Percentiles rank a stretch among this genome's conserved stretches.
Conservation (phyloP, 2,113 vertebrate species). For the Pseudorasbora parva region DNA sequence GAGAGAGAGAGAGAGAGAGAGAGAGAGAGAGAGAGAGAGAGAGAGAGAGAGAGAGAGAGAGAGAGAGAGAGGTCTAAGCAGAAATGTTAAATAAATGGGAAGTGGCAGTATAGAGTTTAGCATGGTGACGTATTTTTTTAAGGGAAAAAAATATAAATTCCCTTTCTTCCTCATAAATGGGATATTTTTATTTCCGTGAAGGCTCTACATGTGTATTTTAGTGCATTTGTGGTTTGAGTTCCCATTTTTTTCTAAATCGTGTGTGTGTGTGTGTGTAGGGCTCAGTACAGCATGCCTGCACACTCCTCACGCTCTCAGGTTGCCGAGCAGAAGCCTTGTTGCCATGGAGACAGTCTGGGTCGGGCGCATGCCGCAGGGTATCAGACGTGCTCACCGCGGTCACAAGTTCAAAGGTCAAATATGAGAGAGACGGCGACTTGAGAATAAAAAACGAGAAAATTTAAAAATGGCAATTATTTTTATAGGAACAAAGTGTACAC, state of each 20-base stretch:
- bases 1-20: background rate
- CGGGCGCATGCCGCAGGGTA: constrained; percentile 40
- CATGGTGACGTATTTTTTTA: background rate
- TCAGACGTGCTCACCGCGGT: constrained; percentile 53
- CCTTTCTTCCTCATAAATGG: background rate
- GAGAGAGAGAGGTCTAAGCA: background rate
- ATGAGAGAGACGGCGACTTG: constrained; percentile 16
- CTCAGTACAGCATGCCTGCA: constrained; percentile 39
- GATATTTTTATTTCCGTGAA: constrained; percentile 13
- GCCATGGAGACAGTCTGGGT: constrained; percentile 58
- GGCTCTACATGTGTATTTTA: background rate
- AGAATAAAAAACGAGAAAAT: background rate
- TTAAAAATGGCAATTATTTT: background rate
- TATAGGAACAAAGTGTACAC: background rate
- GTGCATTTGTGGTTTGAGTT: constrained; percentile 5
- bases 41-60: background rate
- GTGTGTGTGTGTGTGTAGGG: constrained; percentile 23
- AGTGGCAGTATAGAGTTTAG: background rate
- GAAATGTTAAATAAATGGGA: constrained; percentile 20
- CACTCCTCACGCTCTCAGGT: constrained; percentile 36
- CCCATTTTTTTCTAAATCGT: constrained; percentile 1
- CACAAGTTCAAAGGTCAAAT: constrained; percentile 59
- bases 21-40: background rate
- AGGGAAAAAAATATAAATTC: background rate
- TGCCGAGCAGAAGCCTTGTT: constrained; percentile 56